A percentile compares a stretch with the other conserved stretches of the same genome.
Conservation (phyloP, 1,140 invertebrate genomes). For the Thereuonema tuberculata region DNA sequence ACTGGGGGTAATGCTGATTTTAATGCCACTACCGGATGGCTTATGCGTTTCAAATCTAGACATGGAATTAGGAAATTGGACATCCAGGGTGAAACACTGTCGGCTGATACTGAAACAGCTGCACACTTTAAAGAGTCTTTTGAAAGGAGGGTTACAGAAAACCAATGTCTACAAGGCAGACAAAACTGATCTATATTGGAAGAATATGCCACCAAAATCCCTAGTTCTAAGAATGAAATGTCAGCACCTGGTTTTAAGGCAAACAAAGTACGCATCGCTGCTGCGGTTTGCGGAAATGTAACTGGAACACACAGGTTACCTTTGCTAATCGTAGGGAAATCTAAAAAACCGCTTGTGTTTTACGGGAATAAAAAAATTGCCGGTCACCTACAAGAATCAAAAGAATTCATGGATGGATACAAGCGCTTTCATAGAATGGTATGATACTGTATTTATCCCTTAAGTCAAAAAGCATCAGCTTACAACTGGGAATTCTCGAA, state of each 20-base stretch:
- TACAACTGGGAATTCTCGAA: not conserved
- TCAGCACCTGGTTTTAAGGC: not conserved
- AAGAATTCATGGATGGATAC: slow-evolving; percentile 2
- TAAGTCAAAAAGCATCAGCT: not conserved
- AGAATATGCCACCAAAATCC: not conserved
- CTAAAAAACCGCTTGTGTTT: not conserved
- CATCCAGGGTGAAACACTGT: not conserved
- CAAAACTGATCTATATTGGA: not conserved
- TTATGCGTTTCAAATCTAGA: not conserved
- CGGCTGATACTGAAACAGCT: not conserved
- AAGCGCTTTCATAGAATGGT: not conserved
- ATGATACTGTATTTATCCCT: not conserved
- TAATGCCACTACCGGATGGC: not conserved
- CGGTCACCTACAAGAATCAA: not conserved
- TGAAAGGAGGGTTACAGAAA: not conserved
- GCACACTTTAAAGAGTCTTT: not conserved
- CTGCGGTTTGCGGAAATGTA: not conserved
- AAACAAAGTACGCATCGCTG: not conserved
- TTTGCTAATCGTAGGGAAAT: not conserved
- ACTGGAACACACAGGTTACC: not conserved
- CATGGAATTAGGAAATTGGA: not conserved
- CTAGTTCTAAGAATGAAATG: not conserved
- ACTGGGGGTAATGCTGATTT: not conserved
- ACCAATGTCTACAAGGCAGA: not conserved
- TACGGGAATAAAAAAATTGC: not conserved